Evolutionary conservation across 2,888 invertebrate species (phyloP), one percentile per base, ranked within the genome.

Genomic region (Drosophila cognata): DNA sequence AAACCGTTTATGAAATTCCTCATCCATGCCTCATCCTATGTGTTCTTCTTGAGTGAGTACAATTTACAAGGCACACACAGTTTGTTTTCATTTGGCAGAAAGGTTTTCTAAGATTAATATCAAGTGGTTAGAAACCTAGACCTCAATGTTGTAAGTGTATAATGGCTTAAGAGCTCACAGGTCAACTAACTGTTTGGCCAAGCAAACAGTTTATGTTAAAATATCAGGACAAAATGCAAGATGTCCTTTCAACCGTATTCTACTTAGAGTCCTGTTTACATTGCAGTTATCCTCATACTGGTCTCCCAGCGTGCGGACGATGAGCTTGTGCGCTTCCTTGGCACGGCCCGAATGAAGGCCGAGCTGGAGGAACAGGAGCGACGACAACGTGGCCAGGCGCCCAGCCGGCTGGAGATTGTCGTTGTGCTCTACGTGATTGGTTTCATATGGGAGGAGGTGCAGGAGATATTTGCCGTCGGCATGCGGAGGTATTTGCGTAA

Each of bases 1-100:
- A 97, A 98, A 92, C 99, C 99, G 0, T 99, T 99, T 92, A 98
- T 99, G 96, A 99, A 99, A 94, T 99, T 99, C 93, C 95, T 99
- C 89, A 96, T 98, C 62, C 98, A 99, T 91, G 98, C 98, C 10
- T 96, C 98, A 0, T 98, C 98, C 18, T 99, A 99, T 92, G 94
- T 98, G 79, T 97, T 98, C 94, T 99, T 99, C 93, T 94, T 99
- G 74, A 94, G 99, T 99, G 94, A 96, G 97, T 96, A 53, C 5
- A 18, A 11, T 21, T 33, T 52, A 7, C 13, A 29, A 13, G 16
- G 4, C 6, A 11, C 8, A 13, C 31, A 53, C 38, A 2, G 66
- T 18, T 13, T 25, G 46, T 46, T 25, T 25, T 25, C 25, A 25
- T 16, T 8, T 8, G 21, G 16, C 5, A 29, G 13, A n/a, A n/a